Conservation (phyloP, 2,797 vertebrate genomes). For the Liparis tanakae region DNA sequence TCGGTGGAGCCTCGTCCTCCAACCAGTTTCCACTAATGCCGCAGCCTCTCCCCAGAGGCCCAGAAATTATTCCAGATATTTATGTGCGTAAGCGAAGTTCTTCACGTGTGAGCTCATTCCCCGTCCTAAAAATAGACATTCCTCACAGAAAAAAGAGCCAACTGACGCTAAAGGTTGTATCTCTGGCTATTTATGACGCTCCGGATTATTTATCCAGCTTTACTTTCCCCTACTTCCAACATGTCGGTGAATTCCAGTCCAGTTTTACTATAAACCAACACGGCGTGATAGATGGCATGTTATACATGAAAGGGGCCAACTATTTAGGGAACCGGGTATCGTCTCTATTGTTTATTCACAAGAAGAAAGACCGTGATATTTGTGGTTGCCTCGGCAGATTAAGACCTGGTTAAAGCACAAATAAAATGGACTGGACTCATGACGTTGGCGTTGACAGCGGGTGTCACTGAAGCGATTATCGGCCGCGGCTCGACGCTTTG, state of each 20-base stretch:
- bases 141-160: conserved; percentile 36
- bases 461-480: too few species aligned
- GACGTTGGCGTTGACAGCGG: neutral
- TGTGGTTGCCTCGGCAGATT: conserved; percentile 15
- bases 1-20: conserved; percentile 58
- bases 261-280: conserved; percentile 66
- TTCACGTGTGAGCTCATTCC: conserved; percentile 79
- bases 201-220: conserved; percentile 74
- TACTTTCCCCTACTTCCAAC: conserved; percentile 63
- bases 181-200: conserved; percentile 72
- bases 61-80: conserved; percentile 76
- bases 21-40: conserved; percentile 76
- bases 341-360: conserved; percentile 46
- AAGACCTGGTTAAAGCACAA: neutral
- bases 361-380: conserved; percentile 35
- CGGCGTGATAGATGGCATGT: conserved; percentile 56
- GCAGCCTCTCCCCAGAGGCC: conserved; percentile 64
- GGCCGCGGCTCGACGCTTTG: too few species aligned
- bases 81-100: conserved; percentile 75
- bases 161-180: conserved; percentile 78
- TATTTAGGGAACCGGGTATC: conserved; percentile 36
- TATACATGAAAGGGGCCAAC: conserved; percentile 31
- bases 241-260: conserved; percentile 73
- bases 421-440: neutral
- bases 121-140: conserved; percentile 76